A percentile compares a stretch with the other conserved stretches of the same genome.
Conservation (phyloP, 2,888 invertebrate species). For the Danaus chrysippus region DNA sequence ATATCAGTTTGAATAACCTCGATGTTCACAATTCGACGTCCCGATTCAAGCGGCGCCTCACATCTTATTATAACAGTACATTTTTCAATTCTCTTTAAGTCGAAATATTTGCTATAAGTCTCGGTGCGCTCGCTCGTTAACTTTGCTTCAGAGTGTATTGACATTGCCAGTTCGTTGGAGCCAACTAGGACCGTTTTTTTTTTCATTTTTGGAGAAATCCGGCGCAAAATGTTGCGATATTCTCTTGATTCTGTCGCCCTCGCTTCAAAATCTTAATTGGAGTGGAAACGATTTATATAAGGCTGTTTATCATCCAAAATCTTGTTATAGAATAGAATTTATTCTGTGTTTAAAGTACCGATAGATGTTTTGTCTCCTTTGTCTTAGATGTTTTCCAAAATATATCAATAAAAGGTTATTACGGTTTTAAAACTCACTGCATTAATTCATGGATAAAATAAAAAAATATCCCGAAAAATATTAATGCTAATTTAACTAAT, state of each 20-base stretch:
- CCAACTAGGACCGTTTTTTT: conserved; percentile 37
- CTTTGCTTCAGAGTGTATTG: conserved; percentile 55
- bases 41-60: conserved; percentile 12
- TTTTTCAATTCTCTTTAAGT: conserved; percentile 30
- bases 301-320: conserved; percentile 11
- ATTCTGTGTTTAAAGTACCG: conserved; percentile 5
- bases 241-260: conserved; percentile 17
- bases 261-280: conserved; percentile 21
- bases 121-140: conserved; percentile 60
- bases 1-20: neutral
- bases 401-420: neutral
- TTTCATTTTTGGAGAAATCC: conserved; percentile 33
- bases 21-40: conserved; percentile 9
- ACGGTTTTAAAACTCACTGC: neutral
- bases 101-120: conserved; percentile 59
- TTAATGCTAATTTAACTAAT: no score
- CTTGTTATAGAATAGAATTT: conserved; percentile 4
- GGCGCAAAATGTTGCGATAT: conserved; percentile 19
- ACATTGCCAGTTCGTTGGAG: conserved; percentile 67
- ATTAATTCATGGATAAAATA: no score
- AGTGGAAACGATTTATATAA: conserved; percentile 22
- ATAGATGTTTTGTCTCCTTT: neutral
- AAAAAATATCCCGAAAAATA: no score
- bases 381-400: neutral
- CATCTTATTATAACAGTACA: conserved; percentile 19